These are phyloP conservation scores for Trichechus manatus DNA, from an alignment of 2,113 vertebrate species.

Conservation along the genomic window DNA sequence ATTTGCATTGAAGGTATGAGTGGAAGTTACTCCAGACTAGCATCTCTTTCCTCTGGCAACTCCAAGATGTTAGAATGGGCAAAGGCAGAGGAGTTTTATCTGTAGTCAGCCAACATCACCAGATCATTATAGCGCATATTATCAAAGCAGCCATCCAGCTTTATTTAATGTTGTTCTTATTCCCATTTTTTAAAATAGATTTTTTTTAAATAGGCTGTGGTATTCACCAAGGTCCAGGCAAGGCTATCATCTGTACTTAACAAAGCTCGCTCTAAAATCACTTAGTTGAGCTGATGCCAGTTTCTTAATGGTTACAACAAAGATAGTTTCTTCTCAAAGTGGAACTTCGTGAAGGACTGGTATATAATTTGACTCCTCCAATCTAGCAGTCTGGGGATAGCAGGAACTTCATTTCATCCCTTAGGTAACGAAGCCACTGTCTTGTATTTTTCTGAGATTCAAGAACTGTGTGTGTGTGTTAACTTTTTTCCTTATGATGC, in stretches of 20 bases:
- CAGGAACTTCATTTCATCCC: not conserved
- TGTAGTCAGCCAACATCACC: not conserved
- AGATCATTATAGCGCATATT: not conserved
- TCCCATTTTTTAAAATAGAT: not conserved
- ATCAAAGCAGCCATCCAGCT: not conserved
- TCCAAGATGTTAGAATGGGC: not conserved
- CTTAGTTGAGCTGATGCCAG: not conserved
- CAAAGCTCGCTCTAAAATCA: not conserved
- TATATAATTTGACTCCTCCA: not conserved
- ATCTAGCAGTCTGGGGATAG: not conserved
- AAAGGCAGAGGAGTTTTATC: not conserved
- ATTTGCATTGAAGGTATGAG: not conserved
- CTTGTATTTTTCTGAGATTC: slow-evolving; percentile 15
- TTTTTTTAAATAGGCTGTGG: not conserved
- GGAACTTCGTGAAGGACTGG: not conserved
- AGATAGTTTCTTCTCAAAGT: not conserved
- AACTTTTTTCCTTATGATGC: slow-evolving; percentile 28
- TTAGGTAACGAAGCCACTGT: not conserved
- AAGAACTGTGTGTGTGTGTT: not conserved
- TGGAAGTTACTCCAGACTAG: not conserved
- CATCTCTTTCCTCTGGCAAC: not conserved
- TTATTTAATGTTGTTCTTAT: slow-evolving; percentile 16
- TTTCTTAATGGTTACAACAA: not conserved
- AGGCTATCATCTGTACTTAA: not conserved
- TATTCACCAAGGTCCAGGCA: not conserved